Base-by-base conservation (phyloP, 2,113 vertebrate species). In the Formicarius rufipectus region DNA sequence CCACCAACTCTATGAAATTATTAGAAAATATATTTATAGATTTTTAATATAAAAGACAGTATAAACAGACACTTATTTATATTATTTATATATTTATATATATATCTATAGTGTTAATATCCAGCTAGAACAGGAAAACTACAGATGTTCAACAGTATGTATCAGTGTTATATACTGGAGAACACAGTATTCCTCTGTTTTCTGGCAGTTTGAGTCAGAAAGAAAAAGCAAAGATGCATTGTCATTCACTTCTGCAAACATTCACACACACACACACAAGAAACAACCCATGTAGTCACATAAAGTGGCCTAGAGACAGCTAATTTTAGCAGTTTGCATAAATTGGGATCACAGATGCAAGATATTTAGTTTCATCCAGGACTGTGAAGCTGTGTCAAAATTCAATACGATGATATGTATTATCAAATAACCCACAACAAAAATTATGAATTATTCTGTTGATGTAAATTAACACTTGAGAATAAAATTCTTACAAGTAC, bases 391-490 rank as follows among this genome's bases (percentile, higher is more conserved):
- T 92, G 35, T 86, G 82, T 68, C 19, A 94, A 94, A 77, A 50
- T 71, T 64, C 18, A 81, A 75, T 78, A 77, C 20, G 95, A 44
- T 69, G 45, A 28, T 64, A 39, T 9, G 45, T 81, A 71, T 71
- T 88, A 75, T 52, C 52, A 86, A 87, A 78, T 85, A 85, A 77
- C 45, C 84, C 28, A 58, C 13, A 94, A 83, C 49, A 97, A 82
- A 39, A 85, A 81, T 78, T 83, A 72, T 28, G 47, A 87, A 89
- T 95, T 91, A 92, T 88, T 93, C 42, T 78, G 58, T 82, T 95
- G 76, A 25, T 78, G 35, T 67, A 85, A 92, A 78, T 79, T 92
- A 92, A 84, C 84, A 74, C 42, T 93, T 78, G 42, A 82, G 19
- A 77, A 63, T 72, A 49, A 90, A 80, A 88, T 68, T n/a, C 30